These are phyloP conservation scores for Ashinkailepas kermadecensis DNA, from an alignment of 2,888 invertebrate genomes.

Conservation along the genomic window DNA sequence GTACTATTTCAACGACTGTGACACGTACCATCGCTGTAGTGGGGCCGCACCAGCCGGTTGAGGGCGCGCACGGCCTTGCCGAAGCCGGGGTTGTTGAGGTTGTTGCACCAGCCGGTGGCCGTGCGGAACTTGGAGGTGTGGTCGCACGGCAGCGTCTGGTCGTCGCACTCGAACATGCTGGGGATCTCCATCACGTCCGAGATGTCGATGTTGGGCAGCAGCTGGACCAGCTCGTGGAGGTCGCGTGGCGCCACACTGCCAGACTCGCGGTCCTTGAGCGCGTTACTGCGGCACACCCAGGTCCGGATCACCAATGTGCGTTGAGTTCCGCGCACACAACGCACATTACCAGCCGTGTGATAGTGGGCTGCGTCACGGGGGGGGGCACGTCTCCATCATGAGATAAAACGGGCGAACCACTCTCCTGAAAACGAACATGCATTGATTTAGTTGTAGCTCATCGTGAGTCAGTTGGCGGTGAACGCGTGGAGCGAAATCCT, in stretches of 20 bases:
- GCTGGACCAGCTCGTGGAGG: constrained; percentile 42
- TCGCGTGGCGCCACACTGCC: constrained; percentile 36
- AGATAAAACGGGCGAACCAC: no score
- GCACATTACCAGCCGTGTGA: no score
- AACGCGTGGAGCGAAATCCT: no score
- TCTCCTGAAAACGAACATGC: no score
- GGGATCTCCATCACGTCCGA: constrained; percentile 43
- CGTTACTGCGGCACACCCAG: constrained; percentile 12
- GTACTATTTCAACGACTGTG: no score
- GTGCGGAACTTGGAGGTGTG: constrained; percentile 45
- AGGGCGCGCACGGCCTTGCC: constrained; percentile 45
- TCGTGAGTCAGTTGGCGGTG: no score
- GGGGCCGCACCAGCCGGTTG: constrained; percentile 42
- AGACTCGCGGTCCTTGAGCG: constrained; percentile 36
- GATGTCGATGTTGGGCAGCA: constrained; percentile 45
- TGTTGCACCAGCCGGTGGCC: constrained; percentile 48
- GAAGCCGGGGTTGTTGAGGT: constrained; percentile 43
- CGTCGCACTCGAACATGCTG: constrained; percentile 43
- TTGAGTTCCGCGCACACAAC: no score
- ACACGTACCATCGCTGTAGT: constrained; percentile 43
- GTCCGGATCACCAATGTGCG: no score
- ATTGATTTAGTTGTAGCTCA: no score
- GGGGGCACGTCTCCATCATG: no score
- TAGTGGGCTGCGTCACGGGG: no score
- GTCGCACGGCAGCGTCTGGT: constrained; percentile 46